These are phyloP conservation scores for Picus viridis DNA, from an alignment of 2,797 vertebrate genomes.

Conservation along the genomic window DNA sequence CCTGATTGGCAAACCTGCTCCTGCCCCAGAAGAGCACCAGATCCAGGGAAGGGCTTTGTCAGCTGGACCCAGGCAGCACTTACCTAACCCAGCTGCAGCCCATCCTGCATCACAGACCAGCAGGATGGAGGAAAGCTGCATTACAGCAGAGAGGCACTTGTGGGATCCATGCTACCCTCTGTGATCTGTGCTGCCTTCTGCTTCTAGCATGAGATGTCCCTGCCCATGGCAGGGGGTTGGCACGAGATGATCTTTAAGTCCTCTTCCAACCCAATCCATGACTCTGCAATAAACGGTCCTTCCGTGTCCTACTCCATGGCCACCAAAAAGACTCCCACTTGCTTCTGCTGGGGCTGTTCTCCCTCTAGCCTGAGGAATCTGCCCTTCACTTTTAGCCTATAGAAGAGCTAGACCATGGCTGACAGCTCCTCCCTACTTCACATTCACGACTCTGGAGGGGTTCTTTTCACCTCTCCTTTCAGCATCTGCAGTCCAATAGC, in stretches of 20 bases:
- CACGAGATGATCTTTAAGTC: no score
- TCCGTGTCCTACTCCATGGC: not conserved
- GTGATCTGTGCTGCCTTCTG: no score
- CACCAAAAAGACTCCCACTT: not conserved
- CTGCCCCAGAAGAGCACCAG: not conserved
- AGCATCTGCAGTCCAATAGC: not conserved
- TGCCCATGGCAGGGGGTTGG: no score
- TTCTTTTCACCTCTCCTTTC: not conserved
- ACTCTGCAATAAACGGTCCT: not conserved
- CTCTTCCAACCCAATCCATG: no score
- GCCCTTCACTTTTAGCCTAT: not conserved
- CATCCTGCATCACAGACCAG: not conserved
- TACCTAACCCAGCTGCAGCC: not conserved
- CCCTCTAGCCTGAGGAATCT: not conserved
- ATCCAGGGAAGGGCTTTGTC: not conserved
- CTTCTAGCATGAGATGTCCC: no score
- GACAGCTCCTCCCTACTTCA: not conserved
- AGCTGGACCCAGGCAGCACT: not conserved
- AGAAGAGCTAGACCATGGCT: not conserved
- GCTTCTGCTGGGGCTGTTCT: not conserved
- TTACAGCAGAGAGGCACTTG: not conserved
- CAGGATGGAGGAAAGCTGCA: not conserved
- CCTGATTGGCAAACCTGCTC: not conserved
- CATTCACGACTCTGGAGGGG: fast-evolving
- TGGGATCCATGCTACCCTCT: not conserved